These are phyloP conservation scores for Dendrocincla fuliginosa DNA, from an alignment of 2,797 vertebrate genomes.

Conservation along the genomic window DNA sequence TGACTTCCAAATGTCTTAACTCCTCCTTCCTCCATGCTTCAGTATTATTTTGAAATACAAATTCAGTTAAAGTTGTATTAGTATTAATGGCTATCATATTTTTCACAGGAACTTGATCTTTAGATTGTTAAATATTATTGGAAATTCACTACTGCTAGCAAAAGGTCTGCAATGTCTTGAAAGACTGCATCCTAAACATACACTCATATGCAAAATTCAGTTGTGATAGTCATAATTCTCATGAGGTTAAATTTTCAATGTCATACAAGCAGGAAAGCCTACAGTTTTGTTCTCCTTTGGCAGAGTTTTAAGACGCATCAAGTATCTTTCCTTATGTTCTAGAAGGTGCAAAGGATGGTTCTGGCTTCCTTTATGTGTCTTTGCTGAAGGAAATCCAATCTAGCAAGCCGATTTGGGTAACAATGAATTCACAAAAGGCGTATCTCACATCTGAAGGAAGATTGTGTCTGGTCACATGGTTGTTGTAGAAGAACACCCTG, in stretches of 20 bases:
- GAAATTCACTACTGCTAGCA: not conserved
- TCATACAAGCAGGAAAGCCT: not conserved
- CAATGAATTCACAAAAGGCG: not conserved
- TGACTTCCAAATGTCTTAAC: not conserved
- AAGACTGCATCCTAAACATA: not conserved
- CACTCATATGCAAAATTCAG: not conserved
- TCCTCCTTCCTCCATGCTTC: not conserved
- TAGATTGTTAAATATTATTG: not conserved
- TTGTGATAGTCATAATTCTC: not conserved
- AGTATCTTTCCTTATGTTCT: not conserved
- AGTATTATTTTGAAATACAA: not conserved
- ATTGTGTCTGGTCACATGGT: not conserved
- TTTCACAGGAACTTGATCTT: not conserved
- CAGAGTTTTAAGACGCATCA: not conserved
- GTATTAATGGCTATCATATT: not conserved
- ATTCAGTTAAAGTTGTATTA: not conserved
- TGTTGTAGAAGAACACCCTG: not conserved
- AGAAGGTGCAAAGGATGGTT: not conserved
- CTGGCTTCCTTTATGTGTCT: not conserved
- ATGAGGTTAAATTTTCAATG: not conserved
- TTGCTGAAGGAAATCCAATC: not conserved
- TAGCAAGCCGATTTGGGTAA: not conserved
- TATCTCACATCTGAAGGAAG: not conserved
- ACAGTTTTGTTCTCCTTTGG: not conserved
- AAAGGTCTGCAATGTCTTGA: not conserved